Conservation (phyloP, 2,888 invertebrate genomes). For the Furcula furcula region DNA sequence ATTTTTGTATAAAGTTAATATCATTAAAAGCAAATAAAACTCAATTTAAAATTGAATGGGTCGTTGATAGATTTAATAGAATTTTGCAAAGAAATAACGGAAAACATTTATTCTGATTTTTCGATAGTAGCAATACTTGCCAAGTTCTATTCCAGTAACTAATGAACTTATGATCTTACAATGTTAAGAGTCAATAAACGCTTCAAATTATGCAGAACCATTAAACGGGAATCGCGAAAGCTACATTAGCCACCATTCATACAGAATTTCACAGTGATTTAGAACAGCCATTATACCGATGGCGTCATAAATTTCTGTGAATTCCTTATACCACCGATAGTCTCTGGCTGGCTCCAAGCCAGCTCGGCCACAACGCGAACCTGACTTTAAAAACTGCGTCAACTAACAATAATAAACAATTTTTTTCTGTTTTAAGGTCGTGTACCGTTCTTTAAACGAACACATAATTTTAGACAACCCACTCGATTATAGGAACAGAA, state of each 20-base stretch:
- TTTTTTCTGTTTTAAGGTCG: neutral
- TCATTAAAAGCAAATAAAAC: too few relatives aligned
- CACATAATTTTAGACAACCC: neutral
- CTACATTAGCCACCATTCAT: neutral
- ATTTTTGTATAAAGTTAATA: too few relatives aligned
- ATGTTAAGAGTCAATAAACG: too few relatives aligned
- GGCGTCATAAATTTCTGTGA: slow-evolving; percentile 8
- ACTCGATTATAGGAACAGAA: neutral
- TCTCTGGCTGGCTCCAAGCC: slow-evolving; percentile 10
- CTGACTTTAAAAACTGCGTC: slow-evolving; percentile 2
- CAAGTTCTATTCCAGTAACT: too few relatives aligned
- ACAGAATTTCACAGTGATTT: slow-evolving; percentile 2
- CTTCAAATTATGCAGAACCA: neutral
- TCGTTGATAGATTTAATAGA: too few relatives aligned
- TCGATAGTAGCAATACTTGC: too few relatives aligned
- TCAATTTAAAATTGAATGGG: too few relatives aligned
- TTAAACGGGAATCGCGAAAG: neutral
- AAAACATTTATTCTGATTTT: too few relatives aligned
- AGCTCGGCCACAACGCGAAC: slow-evolving; percentile 1
- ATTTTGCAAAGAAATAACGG: too few relatives aligned
- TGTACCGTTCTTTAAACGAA: neutral
- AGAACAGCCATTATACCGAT: slow-evolving; percentile 7
- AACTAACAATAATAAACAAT: neutral
- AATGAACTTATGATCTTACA: too few relatives aligned
- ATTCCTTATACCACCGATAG: slow-evolving; percentile 8